These are phyloP conservation scores for Diuraphis noxia DNA, from an alignment of 1,140 invertebrate species.

Conservation along the genomic window DNA sequence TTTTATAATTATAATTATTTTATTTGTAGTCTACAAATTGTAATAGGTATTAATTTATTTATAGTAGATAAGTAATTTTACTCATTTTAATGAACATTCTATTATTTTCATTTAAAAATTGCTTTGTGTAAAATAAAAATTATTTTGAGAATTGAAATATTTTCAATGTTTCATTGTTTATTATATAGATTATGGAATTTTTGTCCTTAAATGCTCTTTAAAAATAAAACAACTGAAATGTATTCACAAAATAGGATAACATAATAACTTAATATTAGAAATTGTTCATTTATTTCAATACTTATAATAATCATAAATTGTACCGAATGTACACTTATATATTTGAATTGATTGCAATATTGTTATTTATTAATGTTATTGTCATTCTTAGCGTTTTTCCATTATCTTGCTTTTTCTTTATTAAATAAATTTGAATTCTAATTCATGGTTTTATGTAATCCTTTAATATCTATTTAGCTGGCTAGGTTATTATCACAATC, in stretches of 20 bases:
- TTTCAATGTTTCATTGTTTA: neutral
- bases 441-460: neutral
- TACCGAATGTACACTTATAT: no score
- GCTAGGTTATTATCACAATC: neutral
- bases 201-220: neutral
- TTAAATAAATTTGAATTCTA: neutral
- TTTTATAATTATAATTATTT: neutral
- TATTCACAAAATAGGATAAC: no score
- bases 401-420: neutral
- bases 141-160: neutral
- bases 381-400: neutral
- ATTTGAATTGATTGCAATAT: neutral
- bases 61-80: neutral
- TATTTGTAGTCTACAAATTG: neutral
- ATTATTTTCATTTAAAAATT: neutral
- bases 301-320: neutral
- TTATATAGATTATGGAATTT: neutral
- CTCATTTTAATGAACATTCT: neutral
- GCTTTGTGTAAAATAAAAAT: neutral
- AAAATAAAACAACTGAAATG: neutral
- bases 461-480: neutral
- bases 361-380: neutral
- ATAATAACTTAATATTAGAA: no score
- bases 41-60: constrained; percentile 19
- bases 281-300: neutral